Conservation (phyloP, 2,113 vertebrate species). For the Poicephalus meyeri region DNA sequence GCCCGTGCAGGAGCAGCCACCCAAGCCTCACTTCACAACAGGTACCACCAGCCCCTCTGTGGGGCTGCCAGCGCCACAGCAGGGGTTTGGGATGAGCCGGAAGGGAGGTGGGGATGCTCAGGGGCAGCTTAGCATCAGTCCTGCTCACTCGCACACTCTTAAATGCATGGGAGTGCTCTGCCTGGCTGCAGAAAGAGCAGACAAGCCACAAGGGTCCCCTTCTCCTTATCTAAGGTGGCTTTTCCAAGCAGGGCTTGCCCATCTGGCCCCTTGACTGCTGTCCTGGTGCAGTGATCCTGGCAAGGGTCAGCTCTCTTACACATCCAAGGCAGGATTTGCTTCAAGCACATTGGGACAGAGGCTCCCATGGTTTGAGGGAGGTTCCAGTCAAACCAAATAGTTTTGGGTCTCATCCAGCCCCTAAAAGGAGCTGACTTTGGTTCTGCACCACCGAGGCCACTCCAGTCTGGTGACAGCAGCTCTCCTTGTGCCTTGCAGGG, state of each 20-base stretch:
- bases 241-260: neutral
- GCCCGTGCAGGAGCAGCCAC: slow-evolving; percentile 72
- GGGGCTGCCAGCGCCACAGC: neutral
- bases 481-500: slow-evolving; percentile 70
- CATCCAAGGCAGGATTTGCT: neutral
- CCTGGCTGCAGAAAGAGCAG: neutral
- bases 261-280: neutral
- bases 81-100: neutral
- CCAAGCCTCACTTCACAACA: slow-evolving; percentile 85
- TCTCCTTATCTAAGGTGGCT: neutral
- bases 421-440: neutral
- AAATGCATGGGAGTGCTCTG: too few species aligned
- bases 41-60: slow-evolving; percentile 47
- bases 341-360: neutral
- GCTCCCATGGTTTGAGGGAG: neutral
- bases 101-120: neutral
- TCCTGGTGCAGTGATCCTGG: neutral
- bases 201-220: fast-evolving
- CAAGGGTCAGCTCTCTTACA: neutral
- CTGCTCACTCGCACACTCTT: fast-evolving
- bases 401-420: fast-evolving
- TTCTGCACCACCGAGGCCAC: neutral
- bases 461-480: neutral
- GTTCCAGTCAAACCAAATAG: fast-evolving
- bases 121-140: neutral